phyloP scores from a whole-genome alignment of 2,888 invertebrate genomes.

The Platycheirus albimanus region DNA sequence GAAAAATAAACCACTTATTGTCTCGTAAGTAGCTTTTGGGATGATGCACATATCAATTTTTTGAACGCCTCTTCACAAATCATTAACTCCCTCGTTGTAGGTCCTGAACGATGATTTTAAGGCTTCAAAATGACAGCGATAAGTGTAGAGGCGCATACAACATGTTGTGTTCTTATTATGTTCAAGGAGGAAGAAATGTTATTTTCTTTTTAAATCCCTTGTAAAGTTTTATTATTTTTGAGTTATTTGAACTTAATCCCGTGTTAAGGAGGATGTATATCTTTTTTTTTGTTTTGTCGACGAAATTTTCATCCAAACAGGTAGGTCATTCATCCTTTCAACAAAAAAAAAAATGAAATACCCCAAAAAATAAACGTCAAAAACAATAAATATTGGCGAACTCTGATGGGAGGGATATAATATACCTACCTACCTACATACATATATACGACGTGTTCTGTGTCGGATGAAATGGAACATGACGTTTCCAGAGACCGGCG shows the following conservation, averaged over 20 bases:
- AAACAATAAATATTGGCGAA: conserved; percentile 41
- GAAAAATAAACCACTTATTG: conserved; percentile 41
- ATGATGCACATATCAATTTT: conserved; percentile 48
- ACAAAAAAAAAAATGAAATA: background rate
- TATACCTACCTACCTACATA: too few species aligned
- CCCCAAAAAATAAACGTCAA: background rate
- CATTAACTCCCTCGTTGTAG: conserved; percentile 57
- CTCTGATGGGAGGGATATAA: background rate
- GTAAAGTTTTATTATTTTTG: conserved; percentile 63
- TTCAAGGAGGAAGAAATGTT: conserved; percentile 31
- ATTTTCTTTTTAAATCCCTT: conserved; percentile 40
- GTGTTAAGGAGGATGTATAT: conserved; percentile 39
- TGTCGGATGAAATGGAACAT: conserved; percentile 50
- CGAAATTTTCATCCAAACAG: conserved; percentile 46
- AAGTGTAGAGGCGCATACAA: background rate
- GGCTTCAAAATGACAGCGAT: conserved; percentile 27
- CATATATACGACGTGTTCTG: too few species aligned
- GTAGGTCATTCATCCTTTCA: conserved; percentile 68
- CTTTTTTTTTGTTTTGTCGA: conserved; percentile 25
- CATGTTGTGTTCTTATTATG: too few species aligned
- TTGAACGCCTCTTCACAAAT: conserved; percentile 59
- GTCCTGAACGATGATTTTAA: conserved; percentile 27
- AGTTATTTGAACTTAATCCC: conserved; percentile 71
- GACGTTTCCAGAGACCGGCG: conserved; percentile 36
- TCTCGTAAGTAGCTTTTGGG: conserved; percentile 64